These are phyloP conservation scores for Drosophila serrata DNA, from an alignment of 1,140 invertebrate genomes.

Conservation along the genomic window DNA sequence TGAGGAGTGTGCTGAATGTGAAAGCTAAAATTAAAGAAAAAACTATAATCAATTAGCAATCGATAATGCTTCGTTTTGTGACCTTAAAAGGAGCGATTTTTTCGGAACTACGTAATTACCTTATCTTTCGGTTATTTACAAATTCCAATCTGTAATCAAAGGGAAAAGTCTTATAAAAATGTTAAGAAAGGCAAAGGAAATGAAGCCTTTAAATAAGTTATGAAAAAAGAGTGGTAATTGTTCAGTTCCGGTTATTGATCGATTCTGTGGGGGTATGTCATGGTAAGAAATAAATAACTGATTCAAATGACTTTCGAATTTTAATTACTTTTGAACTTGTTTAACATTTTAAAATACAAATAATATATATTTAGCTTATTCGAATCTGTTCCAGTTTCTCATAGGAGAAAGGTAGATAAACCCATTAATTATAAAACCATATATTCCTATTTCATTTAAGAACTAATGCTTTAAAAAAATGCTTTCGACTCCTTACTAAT, in stretches of 20 bases:
- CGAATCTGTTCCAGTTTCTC: background rate
- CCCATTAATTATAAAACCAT: no score
- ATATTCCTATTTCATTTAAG: background rate
- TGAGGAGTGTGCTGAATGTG: slow-evolving; percentile 11
- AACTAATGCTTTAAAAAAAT: background rate
- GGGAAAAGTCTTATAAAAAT: slow-evolving; percentile 2
- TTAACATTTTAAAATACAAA: no score
- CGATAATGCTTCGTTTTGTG: slow-evolving; percentile 10
- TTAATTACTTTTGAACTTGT: no score
- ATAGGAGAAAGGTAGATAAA: background rate
- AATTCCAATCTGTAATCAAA: slow-evolving; percentile 1
- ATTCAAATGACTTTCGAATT: no score
- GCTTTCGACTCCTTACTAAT: no score
- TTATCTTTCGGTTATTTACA: slow-evolving; percentile 4
- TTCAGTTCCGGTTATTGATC: background rate
- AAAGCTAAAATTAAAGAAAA: slow-evolving; percentile 22
- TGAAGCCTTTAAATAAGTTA: background rate
- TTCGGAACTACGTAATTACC: slow-evolving; percentile 15
- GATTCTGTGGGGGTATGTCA: no score
- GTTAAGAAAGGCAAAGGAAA: background rate
- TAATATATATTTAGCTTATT: background rate
- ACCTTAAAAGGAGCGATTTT: slow-evolving; percentile 21
- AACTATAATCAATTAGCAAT: slow-evolving; percentile 15
- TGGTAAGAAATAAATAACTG: background rate
- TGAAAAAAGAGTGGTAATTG: background rate